These are phyloP conservation scores for Arctia plantaginis DNA, from an alignment of 2,888 invertebrate genomes.

Conservation along the genomic window DNA sequence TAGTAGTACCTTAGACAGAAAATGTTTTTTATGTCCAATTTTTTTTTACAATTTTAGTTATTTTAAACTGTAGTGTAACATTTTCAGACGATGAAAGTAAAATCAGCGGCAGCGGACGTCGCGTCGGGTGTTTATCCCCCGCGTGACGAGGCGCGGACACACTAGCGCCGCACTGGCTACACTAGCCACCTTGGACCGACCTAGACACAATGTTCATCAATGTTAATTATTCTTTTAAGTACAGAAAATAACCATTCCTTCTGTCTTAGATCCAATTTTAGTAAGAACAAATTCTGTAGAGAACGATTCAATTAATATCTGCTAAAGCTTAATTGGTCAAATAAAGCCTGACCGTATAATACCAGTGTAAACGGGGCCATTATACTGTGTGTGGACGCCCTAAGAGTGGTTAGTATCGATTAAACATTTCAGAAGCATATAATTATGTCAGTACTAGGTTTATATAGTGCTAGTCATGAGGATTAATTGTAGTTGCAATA, in stretches of 20 bases:
- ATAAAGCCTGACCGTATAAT: not conserved
- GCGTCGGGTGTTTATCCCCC: constrained; percentile 89
- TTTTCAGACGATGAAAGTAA: constrained; percentile 87
- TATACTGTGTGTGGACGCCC: not conserved
- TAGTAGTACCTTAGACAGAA: not conserved
- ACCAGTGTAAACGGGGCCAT: not conserved
- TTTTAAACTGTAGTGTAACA: constrained; percentile 8
- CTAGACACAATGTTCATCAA: not conserved
- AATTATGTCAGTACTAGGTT: not conserved
- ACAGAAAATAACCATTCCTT: not conserved
- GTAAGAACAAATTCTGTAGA: not conserved
- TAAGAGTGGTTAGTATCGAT: not conserved
- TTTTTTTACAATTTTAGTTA: not conserved
- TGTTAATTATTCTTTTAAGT: not conserved
- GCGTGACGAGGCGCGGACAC: constrained; percentile 84
- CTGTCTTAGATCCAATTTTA: not conserved
- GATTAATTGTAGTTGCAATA: not conserved
- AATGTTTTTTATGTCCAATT: not conserved
- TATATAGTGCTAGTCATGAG: not conserved
- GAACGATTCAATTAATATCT: not conserved
- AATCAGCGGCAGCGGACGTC: constrained; percentile 85
- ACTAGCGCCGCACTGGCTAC: constrained; percentile 55
- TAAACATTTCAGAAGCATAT: not conserved
- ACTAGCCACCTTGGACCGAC: constrained; percentile 23
- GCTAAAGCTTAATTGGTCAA: not conserved